Evolutionary conservation across 2,888 invertebrate species (phyloP), one percentile per base, ranked within the genome.

Genomic region (Drosophila pseudotalamancana): DNA sequence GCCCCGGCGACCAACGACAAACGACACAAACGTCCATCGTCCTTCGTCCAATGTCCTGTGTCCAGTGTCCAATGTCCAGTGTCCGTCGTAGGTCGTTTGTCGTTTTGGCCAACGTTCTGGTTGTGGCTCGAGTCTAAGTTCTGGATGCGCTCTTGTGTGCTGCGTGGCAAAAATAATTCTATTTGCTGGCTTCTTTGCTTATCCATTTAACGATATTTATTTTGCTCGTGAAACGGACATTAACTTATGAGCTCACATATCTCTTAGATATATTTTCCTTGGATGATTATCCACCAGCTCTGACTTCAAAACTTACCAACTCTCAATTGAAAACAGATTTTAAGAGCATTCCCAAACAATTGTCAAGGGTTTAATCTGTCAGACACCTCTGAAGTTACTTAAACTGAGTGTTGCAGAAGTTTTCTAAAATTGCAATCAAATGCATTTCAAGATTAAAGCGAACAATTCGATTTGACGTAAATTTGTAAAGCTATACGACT

Each of bases 141-240:
- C 53, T 56, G 29, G 19, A 34, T 63, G 50, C 42, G 66, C 48
- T 61, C 50, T 16, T 51, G 19, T 50, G 32, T 54, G 48, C 61
- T 60, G 63, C 48, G 49, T 72, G 71, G 54, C 57, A 56, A 63
- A 79, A 79, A 71, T 71, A 72, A 72, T 75, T 72, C 72, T 69
- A 83, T 81, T 83, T 80, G 80, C 77, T 77, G 67, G 65, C 81
- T 80, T 68, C 65, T 65, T 76, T 71, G 72, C 77, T 77, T 81
- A 83, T 72, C 77, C 66, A 45, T 72, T 70, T 70, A 80, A 84
- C 75, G 69, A 79, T 76, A 77, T 73, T 80, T 82, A 77, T 77
- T 80, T 68, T 57, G 29, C 71, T 48, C 39, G 50, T 32, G 46
- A 48, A 61, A 54, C 23, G 51, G 54, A 62, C 68, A 67, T 72